Percentiles rank a stretch among this genome's conserved stretches.
Conservation (phyloP, 2,888 invertebrate genomes). For the Lysandra bellargus region DNA sequence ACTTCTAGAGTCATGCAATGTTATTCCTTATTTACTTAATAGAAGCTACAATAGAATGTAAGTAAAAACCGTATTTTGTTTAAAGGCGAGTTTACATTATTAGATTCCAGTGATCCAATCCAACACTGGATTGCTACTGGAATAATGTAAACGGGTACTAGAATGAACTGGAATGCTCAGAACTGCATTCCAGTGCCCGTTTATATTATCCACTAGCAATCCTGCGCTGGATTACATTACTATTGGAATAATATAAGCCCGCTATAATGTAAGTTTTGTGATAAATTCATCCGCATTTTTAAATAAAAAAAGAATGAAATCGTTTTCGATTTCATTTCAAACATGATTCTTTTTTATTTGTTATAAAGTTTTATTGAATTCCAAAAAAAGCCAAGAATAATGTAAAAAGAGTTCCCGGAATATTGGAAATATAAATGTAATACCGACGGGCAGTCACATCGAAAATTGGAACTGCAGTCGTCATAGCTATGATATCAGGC, state of each 20-base stretch:
- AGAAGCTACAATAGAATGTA: neutral
- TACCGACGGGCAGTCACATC: neutral
- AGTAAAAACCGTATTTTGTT: neutral
- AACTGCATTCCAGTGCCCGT: too few relatives aligned
- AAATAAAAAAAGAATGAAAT: neutral
- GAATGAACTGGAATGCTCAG: too few relatives aligned
- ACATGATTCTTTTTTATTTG: neutral
- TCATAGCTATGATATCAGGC: neutral
- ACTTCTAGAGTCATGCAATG: neutral
- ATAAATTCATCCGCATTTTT: neutral
- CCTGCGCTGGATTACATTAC: too few relatives aligned
- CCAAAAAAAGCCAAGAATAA: neutral
- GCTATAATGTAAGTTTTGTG: too few relatives aligned
- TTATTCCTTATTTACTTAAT: neutral
- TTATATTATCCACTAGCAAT: too few relatives aligned
- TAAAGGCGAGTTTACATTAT: too few relatives aligned
- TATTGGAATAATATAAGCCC: too few relatives aligned
- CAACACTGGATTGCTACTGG: too few relatives aligned
- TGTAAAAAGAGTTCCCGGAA: neutral
- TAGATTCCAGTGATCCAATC: too few relatives aligned
- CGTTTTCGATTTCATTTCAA: neutral
- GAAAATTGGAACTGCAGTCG: slow-evolving; percentile 6
- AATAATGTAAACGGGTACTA: too few relatives aligned
- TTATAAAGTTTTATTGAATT: neutral
- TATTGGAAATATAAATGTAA: slow-evolving; percentile 8